A percentile compares a stretch with the other conserved stretches of the same genome.
These are phyloP conservation scores for Pogonomyrmex californicus DNA, from an alignment of 1,140 invertebrate species.

Conservation along the genomic window DNA sequence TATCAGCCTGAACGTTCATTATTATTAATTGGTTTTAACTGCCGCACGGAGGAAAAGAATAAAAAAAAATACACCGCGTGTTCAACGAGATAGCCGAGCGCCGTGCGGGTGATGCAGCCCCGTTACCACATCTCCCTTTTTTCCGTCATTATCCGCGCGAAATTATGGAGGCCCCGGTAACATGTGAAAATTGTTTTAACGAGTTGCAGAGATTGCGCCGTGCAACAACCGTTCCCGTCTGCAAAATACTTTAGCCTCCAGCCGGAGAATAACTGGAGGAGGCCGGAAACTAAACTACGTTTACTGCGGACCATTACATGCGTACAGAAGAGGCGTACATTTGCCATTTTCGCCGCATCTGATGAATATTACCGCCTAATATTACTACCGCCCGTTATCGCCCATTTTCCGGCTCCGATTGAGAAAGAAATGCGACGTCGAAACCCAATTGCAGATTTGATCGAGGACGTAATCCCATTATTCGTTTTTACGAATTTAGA, in stretches of 20 bases:
- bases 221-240: slow-evolving; percentile 53
- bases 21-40: slow-evolving; percentile 58
- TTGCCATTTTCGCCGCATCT: neutral
- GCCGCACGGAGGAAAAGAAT: slow-evolving; percentile 2
- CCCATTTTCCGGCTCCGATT: neutral
- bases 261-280: slow-evolving; percentile 50
- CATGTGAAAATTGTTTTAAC: slow-evolving; percentile 68
- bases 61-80: neutral
- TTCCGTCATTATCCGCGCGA: neutral
- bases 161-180: slow-evolving; percentile 18
- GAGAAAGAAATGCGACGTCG: neutral
- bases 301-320: slow-evolving; percentile 48
- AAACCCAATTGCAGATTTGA: slow-evolving; percentile 26
- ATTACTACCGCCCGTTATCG: neutral
- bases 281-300: slow-evolving; percentile 66
- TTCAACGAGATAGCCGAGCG: slow-evolving; percentile 19
- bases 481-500: slow-evolving; percentile 7
- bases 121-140: neutral
- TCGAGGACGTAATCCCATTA: neutral
- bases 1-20: neutral
- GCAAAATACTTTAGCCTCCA: slow-evolving; percentile 51
- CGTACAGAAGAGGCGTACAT: neutral
- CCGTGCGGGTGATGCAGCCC: neutral
- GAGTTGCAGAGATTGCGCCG: slow-evolving; percentile 63
- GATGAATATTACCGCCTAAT: slow-evolving; percentile 44